Evolutionary conservation across 2,888 invertebrate genomes (phyloP).

Genomic region (Dione vanillae): DNA sequence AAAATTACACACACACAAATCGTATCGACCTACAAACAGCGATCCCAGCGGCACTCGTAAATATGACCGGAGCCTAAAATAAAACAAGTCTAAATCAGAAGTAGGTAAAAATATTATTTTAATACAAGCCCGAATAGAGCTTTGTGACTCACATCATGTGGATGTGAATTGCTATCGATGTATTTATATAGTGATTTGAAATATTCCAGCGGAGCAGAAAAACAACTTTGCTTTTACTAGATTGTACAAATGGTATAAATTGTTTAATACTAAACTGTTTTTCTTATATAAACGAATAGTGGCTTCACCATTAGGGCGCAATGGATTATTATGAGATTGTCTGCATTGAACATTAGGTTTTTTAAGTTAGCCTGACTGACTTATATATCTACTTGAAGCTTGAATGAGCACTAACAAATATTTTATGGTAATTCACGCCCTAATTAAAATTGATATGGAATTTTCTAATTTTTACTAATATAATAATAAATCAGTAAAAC

Average conservation of each 20-base stretch:
- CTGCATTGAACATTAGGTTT: too few species aligned
- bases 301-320: too few species aligned
- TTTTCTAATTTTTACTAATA: too few species aligned
- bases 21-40: neutral
- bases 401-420: too few species aligned
- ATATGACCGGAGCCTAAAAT: conserved; percentile 19
- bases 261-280: too few species aligned
- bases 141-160: conserved; percentile 22
- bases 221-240: neutral
- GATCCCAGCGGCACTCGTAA: conserved; percentile 11
- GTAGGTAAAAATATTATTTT: conserved; percentile 25
- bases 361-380: too few species aligned
- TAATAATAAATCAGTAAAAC: too few species aligned
- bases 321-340: too few species aligned
- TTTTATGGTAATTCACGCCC: too few species aligned
- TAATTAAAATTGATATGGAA: too few species aligned
- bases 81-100: conserved; percentile 24
- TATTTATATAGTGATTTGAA: neutral
- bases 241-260: neutral
- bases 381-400: too few species aligned
- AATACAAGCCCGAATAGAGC: conserved; percentile 17
- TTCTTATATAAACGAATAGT: too few species aligned
- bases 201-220: neutral
- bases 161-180: conserved; percentile 14
- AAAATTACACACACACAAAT: neutral